Base-by-base conservation (phyloP, 2,797 vertebrate species). In the Nyctalus aviator region DNA sequence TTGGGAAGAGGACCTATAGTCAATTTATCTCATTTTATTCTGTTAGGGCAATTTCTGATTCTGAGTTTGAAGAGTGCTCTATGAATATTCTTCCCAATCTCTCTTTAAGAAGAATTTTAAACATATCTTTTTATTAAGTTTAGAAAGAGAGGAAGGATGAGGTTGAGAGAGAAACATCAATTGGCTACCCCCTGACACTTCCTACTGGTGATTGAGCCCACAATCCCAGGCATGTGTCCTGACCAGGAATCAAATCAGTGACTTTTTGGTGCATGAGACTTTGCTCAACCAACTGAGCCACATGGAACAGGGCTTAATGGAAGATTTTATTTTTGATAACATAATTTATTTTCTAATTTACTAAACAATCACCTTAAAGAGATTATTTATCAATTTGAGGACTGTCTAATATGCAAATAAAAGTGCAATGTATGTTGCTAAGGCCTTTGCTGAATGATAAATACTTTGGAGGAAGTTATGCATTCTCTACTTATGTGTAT, bases 311-410 rank as follows among this genome's bases (percentile, higher is more conserved):
- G 62, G 62, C 62, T 59, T 41, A 75, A 27, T n/a, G 6, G 35
- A 88, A 15, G 23, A 25, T 37, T 82, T 82, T 76, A 68, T 76
- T 73, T 73, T 21, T 85, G 21, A 21, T 93, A 77, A 78, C 92
- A 90, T 59, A 82, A 79, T 75, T 37, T n/a, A 72, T 86, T 71
- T 66, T 4, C 25, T 66, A 84, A 12, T 21, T 91, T 59, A 57
- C n/a, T 76, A 57, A 93, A 62, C 5, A 79, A 55, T 88, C n/a
- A 46, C 23, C 7, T 91, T 73, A 50, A 88, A 57, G 17, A 64
- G 2, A 0, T 73, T 48, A 69, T 48, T 84, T 37, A 91, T 15
- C 15, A 44, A 3, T 69, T 83, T 84, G 59, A 78, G 20, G 48
- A 18, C 20, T 77, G 27, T 9, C 7, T 86, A 81, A 76, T 77